These are phyloP conservation scores for Leptestheria dahalacensis DNA, from an alignment of 1,140 invertebrate genomes.

Conservation along the genomic window DNA sequence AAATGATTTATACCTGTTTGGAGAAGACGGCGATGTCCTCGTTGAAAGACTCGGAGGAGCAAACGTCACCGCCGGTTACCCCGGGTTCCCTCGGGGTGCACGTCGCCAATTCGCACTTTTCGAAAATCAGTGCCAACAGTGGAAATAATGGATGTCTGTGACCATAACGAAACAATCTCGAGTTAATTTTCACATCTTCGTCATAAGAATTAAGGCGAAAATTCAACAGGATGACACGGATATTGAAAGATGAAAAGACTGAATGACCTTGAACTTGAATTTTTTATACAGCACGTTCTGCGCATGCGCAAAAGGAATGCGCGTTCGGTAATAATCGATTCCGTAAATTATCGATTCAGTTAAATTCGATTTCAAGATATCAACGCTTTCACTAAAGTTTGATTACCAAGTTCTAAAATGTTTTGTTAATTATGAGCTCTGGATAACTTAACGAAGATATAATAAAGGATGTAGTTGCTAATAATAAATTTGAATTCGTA, in stretches of 20 bases:
- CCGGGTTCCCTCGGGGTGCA: conserved; percentile 94
- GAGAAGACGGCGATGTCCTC: conserved; percentile 98
- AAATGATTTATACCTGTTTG: conserved; percentile 92
- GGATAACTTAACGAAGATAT: too few relatives aligned
- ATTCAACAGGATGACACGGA: neutral
- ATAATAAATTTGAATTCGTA: too few relatives aligned
- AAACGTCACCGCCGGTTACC: conserved; percentile 88
- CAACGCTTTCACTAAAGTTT: too few relatives aligned
- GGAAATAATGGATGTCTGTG: conserved; percentile 94
- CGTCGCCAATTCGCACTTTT: conserved; percentile 99
- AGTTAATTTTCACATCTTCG: conserved; percentile 16
- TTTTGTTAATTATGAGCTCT: too few relatives aligned
- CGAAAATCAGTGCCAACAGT: conserved; percentile 93
- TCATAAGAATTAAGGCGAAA: neutral
- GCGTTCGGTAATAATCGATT: too few relatives aligned
- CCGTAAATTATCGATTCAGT: too few relatives aligned
- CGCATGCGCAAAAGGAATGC: too few relatives aligned
- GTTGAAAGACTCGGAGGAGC: conserved; percentile 97
- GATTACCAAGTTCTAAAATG: too few relatives aligned
- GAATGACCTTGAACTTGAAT: too few relatives aligned
- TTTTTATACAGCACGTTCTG: too few relatives aligned
- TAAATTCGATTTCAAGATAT: too few relatives aligned
- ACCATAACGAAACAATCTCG: conserved; percentile 23
- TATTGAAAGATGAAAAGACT: neutral
- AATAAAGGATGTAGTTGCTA: too few relatives aligned